A percentile compares a stretch with the other conserved stretches of the same genome.
Conservation (phyloP, 2,113 vertebrate genomes). For the Tyrannus savana region DNA sequence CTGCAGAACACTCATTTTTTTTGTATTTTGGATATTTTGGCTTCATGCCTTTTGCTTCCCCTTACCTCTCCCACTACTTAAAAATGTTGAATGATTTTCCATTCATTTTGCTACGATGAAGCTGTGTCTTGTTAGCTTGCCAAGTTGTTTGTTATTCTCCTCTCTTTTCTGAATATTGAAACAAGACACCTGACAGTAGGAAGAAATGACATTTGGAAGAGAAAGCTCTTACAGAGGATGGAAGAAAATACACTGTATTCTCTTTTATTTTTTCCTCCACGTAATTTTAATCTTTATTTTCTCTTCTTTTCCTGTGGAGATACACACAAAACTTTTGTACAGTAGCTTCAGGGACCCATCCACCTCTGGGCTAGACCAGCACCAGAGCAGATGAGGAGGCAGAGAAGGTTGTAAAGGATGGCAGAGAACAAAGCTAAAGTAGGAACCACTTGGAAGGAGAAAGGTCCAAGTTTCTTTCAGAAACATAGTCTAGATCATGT, state of each 20-base stretch:
- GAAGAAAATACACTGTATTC: background rate
- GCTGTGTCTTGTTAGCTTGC: background rate
- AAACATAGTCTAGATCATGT: background rate
- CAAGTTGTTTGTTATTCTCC: background rate
- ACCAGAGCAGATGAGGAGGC: background rate
- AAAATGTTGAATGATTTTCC: background rate
- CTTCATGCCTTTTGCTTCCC: background rate
- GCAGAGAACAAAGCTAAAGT: background rate
- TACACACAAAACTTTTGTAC: background rate
- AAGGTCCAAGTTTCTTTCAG: background rate
- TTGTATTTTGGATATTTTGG: background rate
- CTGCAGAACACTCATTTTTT: background rate
- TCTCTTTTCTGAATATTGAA: background rate
- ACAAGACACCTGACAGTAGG: background rate
- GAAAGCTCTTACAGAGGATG: background rate
- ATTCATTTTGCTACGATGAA: background rate
- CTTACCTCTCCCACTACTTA: background rate
- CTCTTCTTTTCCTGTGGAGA: background rate
- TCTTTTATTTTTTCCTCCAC: background rate
- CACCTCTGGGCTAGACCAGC: background rate
- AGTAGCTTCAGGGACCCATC: background rate
- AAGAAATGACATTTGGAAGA: background rate
- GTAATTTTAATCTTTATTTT: background rate
- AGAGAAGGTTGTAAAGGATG: background rate
- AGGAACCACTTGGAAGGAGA: background rate